phyloP scores from a whole-genome alignment of 2,888 invertebrate species.

The Archips crataeganus region DNA sequence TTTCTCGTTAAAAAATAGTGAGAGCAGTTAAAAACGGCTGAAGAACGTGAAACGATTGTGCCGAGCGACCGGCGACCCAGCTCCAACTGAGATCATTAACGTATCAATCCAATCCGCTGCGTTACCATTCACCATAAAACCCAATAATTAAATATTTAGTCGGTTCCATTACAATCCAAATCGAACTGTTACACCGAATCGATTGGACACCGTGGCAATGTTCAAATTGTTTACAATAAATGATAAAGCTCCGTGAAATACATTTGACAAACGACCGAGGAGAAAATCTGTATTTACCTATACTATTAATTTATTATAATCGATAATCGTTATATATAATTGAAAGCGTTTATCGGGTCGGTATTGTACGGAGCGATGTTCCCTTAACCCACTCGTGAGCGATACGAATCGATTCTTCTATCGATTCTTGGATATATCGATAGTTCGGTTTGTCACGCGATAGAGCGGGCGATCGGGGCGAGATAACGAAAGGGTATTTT shows the following conservation, averaged over 20 bases:
- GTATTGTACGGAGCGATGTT: conserved; percentile 54
- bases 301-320: conserved; percentile 67
- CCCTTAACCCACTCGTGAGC: conserved; percentile 64
- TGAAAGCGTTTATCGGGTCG: conserved; percentile 63
- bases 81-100: conserved; percentile 74
- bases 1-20: conserved; percentile 35
- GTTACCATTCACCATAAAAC: conserved; percentile 81
- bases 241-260: conserved; percentile 73
- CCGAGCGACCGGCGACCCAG: conserved; percentile 51
- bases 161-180: conserved; percentile 76
- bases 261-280: conserved; percentile 70
- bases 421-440: conserved; percentile 60
- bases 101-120: conserved; percentile 71
- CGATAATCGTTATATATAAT: conserved; percentile 74
- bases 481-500: conserved; percentile 47
- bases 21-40: conserved; percentile 27
- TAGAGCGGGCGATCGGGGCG: conserved; percentile 47
- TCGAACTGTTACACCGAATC: conserved; percentile 73
- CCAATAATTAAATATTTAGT: conserved; percentile 83
- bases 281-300: conserved; percentile 74
- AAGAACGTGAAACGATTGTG: conserved; percentile 31
- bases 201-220: conserved; percentile 78
- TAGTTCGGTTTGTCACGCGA: conserved; percentile 68
- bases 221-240: conserved; percentile 69
- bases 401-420: conserved; percentile 71